Conservation (phyloP, 2,888 invertebrate species). For the Hypselothyrea guttata region DNA sequence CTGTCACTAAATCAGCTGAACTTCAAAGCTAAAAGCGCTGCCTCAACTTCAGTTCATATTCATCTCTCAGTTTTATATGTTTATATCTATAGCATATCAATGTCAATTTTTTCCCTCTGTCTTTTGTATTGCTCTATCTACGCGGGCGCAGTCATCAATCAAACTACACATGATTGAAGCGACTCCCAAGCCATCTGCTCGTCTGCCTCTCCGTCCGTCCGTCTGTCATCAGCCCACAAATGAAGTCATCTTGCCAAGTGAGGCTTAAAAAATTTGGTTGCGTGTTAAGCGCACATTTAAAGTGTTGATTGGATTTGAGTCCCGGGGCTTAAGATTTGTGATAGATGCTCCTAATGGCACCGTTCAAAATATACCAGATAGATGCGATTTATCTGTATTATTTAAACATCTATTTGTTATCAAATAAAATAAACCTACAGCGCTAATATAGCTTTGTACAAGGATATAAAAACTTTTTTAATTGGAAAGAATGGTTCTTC, state of each 20-base stretch:
- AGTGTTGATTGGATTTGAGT: constrained; percentile 57
- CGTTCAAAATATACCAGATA: constrained; percentile 6
- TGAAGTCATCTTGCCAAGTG: constrained; percentile 57
- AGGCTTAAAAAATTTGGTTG: constrained; percentile 30
- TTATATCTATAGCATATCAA: background rate
- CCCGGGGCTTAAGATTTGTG: background rate
- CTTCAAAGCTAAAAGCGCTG: constrained; percentile 35
- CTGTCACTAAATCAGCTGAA: constrained; percentile 55
- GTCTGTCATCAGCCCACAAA: constrained; percentile 28
- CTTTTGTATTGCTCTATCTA: constrained; percentile 11
- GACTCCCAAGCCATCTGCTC: constrained; percentile 33
- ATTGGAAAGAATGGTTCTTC: too few relatives aligned
- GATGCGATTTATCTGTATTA: background rate
- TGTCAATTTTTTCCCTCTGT: background rate
- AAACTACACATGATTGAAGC: constrained; percentile 36
- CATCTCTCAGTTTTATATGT: constrained; percentile 44
- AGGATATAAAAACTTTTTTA: too few relatives aligned
- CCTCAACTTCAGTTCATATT: constrained; percentile 17
- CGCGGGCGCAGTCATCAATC: constrained; percentile 71
- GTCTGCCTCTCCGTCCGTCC: constrained; percentile 30
- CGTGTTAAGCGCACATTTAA: constrained; percentile 56
- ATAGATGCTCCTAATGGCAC: constrained; percentile 22
- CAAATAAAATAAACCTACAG: too few relatives aligned
- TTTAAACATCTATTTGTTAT: too few relatives aligned
- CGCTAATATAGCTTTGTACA: too few relatives aligned